Evolutionary conservation across 1,140 invertebrate species (phyloP).

Genomic region (Parasteatoda tepidariorum): DNA sequence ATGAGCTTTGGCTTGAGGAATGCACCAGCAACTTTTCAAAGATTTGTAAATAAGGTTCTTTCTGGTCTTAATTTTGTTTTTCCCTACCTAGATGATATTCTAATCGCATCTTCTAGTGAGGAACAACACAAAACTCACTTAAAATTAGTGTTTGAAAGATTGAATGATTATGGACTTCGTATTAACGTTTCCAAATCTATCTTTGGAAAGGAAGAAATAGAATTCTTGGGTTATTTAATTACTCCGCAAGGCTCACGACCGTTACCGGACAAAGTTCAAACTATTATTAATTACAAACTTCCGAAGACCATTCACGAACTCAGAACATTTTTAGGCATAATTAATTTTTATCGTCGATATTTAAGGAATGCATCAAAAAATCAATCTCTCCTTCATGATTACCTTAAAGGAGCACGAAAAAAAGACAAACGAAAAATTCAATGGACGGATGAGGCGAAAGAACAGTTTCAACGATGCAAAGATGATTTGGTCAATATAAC

Average conservation of each 20-base stretch:
- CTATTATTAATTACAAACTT: constrained; percentile 62
- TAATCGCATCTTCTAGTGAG: constrained; percentile 68
- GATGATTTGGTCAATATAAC: constrained; percentile 61
- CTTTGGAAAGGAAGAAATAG: background rate
- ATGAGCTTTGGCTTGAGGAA: constrained; percentile 24
- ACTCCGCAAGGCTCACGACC: background rate
- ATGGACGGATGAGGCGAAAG: constrained; percentile 59
- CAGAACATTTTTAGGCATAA: constrained; percentile 66
- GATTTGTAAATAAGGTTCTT: background rate
- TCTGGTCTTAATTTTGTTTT: constrained; percentile 64
- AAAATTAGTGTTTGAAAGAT: constrained; percentile 65
- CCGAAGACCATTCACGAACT: constrained; percentile 66
- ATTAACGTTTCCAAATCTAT: constrained; percentile 63
- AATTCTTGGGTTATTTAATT: constrained; percentile 23
- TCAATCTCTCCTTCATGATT: constrained; percentile 50
- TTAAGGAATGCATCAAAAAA: constrained; percentile 63
- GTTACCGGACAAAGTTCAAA: constrained; percentile 16
- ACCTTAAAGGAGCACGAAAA: constrained; percentile 19
- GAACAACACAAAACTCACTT: constrained; percentile 67
- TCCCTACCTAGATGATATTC: constrained; percentile 72
- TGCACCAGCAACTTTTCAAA: background rate
- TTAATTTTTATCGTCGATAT: constrained; percentile 69
- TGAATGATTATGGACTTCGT: constrained; percentile 65
- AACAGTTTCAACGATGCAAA: constrained; percentile 69
- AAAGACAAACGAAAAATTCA: constrained; percentile 26